Percentiles rank a stretch among this genome's conserved stretches.
Conservation (phyloP, 1,140 invertebrate genomes). For the Heliconius hewitsoni region DNA sequence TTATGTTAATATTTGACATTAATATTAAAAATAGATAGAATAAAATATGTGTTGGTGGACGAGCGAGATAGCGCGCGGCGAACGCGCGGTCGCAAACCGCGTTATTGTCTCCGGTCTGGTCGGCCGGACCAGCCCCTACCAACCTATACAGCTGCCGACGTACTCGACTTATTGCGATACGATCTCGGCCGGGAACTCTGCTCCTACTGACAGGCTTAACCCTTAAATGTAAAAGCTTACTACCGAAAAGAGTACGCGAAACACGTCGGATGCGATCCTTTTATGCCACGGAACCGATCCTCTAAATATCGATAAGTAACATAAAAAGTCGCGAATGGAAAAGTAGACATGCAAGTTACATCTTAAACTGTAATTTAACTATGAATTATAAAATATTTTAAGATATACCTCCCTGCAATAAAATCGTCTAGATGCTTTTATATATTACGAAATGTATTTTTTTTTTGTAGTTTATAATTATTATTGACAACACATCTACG, state of each 20-base stretch:
- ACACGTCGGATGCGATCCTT: conserved; percentile 49
- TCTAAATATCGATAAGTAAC: conserved; percentile 46
- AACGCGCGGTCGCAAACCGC: conserved; percentile 54
- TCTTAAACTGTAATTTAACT: conserved; percentile 75
- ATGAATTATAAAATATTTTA: conserved; percentile 78
- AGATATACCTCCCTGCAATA: conserved; percentile 76
- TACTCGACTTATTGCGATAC: conserved; percentile 54
- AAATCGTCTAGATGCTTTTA: conserved; percentile 75
- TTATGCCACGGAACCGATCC: conserved; percentile 52
- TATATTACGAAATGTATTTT: conserved; percentile 77
- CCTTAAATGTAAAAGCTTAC: conserved; percentile 56
- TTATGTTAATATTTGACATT: conserved; percentile 81
- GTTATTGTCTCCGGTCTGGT: conserved; percentile 71
- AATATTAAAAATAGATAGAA: conserved; percentile 81
- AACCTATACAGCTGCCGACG: conserved; percentile 51
- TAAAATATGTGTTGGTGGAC: conserved; percentile 80
- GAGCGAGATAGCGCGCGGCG: conserved; percentile 72
- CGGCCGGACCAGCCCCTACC: conserved; percentile 44
- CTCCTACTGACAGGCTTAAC: conserved; percentile 44
- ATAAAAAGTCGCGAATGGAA: conserved; percentile 51
- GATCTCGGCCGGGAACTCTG: conserved; percentile 39
- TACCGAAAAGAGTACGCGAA: conserved; percentile 57
- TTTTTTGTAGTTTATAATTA: conserved; percentile 76
- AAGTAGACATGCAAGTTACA: conserved; percentile 58
- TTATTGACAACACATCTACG: conserved; percentile 80